phyloP scores from a whole-genome alignment of 2,113 vertebrate genomes.

The Gallinago paraguaiae region DNA sequence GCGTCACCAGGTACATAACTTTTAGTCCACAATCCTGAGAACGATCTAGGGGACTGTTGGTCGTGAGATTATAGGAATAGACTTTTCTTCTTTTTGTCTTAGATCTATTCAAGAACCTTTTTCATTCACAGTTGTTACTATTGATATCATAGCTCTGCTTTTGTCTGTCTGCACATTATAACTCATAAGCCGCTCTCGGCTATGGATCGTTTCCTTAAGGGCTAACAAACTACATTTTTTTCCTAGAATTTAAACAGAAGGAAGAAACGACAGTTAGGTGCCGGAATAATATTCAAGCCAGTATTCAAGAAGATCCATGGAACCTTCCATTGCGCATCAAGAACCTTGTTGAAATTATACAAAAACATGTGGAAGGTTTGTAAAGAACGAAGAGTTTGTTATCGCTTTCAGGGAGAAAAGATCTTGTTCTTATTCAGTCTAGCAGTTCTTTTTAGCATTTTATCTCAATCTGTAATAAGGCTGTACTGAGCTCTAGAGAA shows the following conservation, averaged over 20 bases:
- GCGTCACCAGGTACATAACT: not conserved
- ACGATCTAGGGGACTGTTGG: not conserved
- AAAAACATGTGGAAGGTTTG: conserved; percentile 94
- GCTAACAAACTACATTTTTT: conserved; percentile 8
- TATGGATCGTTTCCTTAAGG: not conserved
- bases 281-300: conserved; percentile 88
- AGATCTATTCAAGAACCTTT: not conserved
- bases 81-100: not conserved
- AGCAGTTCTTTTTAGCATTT: not conserved
- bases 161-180: not conserved
- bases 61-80: not conserved
- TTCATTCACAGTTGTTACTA: not conserved
- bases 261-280: conserved; percentile 89
- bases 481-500: not conserved
- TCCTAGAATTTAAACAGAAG: conserved; percentile 91
- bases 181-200: not conserved
- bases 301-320: conserved; percentile 98
- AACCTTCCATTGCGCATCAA: conserved; percentile 93
- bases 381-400: not conserved
- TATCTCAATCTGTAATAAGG: not conserved
- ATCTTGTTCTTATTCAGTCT: not conserved
- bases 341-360: conserved; percentile 91
- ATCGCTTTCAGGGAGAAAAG: not conserved
- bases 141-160: not conserved
- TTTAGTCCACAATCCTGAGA: not conserved